Percentiles rank a stretch among this genome's conserved stretches.
phyloP scores from a whole-genome alignment of 2,113 vertebrate genomes.

The Micromys minutus region DNA sequence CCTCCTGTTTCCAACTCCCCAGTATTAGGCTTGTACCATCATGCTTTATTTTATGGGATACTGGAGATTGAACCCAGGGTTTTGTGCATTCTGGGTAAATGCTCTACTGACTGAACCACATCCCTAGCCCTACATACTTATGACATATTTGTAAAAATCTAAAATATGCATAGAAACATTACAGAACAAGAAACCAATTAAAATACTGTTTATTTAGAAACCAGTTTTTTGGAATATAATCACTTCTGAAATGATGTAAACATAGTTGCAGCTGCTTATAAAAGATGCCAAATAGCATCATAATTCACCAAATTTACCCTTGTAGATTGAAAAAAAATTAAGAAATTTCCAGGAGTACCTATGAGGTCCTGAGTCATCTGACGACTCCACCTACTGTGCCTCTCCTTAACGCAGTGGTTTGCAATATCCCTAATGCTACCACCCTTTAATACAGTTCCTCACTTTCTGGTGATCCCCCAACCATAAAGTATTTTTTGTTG shows the following conservation, averaged over 20 bases:
- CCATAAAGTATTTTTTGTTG: neutral
- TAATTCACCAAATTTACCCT: constrained; percentile 4
- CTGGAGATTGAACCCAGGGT: neutral
- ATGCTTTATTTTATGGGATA: neutral
- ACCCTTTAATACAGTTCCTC: neutral
- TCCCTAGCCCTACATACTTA: neutral
- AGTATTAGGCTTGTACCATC: neutral
- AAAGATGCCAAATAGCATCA: neutral
- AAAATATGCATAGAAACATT: constrained; percentile 10
- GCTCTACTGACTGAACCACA: neutral
- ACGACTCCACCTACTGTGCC: neutral
- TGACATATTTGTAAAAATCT: neutral
- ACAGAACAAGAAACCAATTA: constrained; percentile 16
- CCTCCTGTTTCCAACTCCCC: neutral
- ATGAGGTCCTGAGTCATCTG: neutral
- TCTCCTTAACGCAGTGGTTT: neutral
- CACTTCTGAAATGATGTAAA: constrained; percentile 20
- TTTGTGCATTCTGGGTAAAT: neutral
- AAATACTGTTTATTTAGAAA: neutral
- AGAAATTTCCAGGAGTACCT: constrained; percentile 21
- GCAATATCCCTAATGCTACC: neutral
- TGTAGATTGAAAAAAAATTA: constrained; percentile 19
- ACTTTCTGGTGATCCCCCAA: neutral
- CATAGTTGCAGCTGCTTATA: neutral
- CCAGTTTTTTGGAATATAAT: neutral